Evolutionary conservation across 2,888 invertebrate species (phyloP).

Genomic region (Amphipoea lucens): DNA sequence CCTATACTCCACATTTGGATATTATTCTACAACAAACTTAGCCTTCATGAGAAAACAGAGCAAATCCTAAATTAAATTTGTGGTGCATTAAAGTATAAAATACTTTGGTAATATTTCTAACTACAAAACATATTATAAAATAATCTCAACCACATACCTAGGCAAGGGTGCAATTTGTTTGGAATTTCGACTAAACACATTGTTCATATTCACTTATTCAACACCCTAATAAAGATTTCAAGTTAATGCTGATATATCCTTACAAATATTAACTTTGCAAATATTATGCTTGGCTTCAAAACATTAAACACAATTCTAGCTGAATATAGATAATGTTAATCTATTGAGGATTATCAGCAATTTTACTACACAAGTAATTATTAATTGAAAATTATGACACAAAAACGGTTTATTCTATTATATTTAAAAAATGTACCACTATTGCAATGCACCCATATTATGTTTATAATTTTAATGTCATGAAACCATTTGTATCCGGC

Average conservation of each 20-base stretch:
- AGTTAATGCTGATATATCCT: slow-evolving; percentile 73
- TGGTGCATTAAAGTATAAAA: slow-evolving; percentile 82
- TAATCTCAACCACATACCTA: slow-evolving; percentile 79
- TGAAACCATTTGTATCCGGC: slow-evolving; percentile 73
- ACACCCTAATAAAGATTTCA: slow-evolving; percentile 77
- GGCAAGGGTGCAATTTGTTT: slow-evolving; percentile 81
- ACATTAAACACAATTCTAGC: slow-evolving; percentile 75
- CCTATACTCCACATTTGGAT: slow-evolving; percentile 86
- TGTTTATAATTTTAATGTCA: slow-evolving; percentile 66
- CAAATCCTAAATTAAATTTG: slow-evolving; percentile 79
- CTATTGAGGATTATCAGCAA: slow-evolving; percentile 71
- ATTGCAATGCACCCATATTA: slow-evolving; percentile 85
- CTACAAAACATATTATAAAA: slow-evolving; percentile 78
- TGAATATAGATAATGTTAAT: slow-evolving; percentile 77
- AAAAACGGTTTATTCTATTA: slow-evolving; percentile 63
- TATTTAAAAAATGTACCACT: slow-evolving; percentile 71
- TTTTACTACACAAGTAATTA: slow-evolving; percentile 69
- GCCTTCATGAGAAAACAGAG: slow-evolving; percentile 82
- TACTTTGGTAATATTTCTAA: slow-evolving; percentile 75
- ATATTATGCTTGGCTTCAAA: slow-evolving; percentile 69
- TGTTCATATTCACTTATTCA: slow-evolving; percentile 74
- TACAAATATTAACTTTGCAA: slow-evolving; percentile 72
- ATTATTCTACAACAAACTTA: slow-evolving; percentile 87
- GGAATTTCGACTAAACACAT: slow-evolving; percentile 76
- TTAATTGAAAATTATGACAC: slow-evolving; percentile 68